A percentile compares a stretch with the other conserved stretches of the same genome.
phyloP scores from a whole-genome alignment of 2,797 vertebrate genomes.

The Hozukius guyotensis region DNA sequence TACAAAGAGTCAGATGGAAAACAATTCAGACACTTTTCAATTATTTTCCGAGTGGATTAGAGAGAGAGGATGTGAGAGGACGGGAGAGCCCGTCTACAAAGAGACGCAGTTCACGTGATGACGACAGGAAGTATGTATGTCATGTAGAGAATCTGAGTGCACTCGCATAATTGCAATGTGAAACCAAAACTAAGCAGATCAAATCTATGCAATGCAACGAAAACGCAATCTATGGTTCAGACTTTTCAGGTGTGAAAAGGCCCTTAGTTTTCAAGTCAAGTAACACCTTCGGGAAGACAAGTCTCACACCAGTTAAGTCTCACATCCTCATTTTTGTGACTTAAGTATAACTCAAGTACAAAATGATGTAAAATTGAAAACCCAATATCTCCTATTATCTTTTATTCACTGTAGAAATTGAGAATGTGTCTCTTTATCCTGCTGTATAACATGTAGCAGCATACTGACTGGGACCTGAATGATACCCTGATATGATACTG shows the following conservation, averaged over 20 bases:
- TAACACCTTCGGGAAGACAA: not conserved
- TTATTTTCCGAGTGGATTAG: not conserved
- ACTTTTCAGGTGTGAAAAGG: not conserved
- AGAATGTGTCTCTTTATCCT: accelerated
- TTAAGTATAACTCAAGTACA: not conserved
- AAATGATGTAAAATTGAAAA: too few species aligned
- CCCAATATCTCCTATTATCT: too few species aligned
- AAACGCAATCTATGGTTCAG: not conserved
- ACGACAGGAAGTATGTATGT: not conserved
- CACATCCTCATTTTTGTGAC: not conserved
- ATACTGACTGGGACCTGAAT: too few species aligned
- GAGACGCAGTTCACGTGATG: not conserved
- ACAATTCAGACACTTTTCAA: not conserved
- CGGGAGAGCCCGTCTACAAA: not conserved
- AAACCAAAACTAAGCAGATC: accelerated
- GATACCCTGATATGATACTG: not conserved
- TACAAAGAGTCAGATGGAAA: not conserved
- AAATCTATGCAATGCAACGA: not conserved
- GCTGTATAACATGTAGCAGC: too few species aligned
- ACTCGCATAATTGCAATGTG: too few species aligned
- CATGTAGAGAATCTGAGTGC: too few species aligned
- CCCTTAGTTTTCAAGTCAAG: not conserved
- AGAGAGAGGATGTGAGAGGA: too few species aligned
- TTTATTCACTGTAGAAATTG: too few species aligned
- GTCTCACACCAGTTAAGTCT: not conserved